A percentile compares a stretch with the other conserved stretches of the same genome.
Evolutionary conservation across 2,113 vertebrate species (phyloP).

Genomic region (Bubo blakistoni): DNA sequence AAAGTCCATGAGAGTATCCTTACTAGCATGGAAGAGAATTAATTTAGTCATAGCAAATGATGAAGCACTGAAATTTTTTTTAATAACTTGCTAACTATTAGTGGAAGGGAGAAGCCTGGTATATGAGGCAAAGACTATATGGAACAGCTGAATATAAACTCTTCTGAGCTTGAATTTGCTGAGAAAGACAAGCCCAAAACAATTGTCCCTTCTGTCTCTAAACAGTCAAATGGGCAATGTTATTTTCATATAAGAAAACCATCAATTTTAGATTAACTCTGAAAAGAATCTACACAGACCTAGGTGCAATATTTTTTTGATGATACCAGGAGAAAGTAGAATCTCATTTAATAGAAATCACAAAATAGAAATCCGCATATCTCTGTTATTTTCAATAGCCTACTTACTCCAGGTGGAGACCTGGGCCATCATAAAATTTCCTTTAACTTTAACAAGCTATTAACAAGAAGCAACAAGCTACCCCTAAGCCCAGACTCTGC

Average conservation of each 20-base stretch:
- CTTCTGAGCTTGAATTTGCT: neutral
- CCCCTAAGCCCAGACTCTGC: neutral
- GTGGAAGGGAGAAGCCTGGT: neutral
- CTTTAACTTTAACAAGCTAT: neutral
- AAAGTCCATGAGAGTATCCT: neutral
- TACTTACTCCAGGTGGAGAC: neutral
- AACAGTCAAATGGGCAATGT: neutral
- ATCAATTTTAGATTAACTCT: neutral
- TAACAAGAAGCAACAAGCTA: neutral
- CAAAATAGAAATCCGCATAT: neutral
- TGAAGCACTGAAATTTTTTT: neutral
- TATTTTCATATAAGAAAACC: neutral
- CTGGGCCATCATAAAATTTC: neutral
- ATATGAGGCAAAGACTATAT: neutral
- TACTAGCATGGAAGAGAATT: neutral
- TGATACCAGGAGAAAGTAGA: neutral
- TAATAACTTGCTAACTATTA: neutral
- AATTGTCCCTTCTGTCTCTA: neutral
- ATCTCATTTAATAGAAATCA: neutral
- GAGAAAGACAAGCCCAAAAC: neutral
- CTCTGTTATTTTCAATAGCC: neutral
- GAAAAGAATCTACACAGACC: neutral
- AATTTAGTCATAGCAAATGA: neutral
- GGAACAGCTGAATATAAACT: neutral
- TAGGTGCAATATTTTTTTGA: neutral